These are phyloP conservation scores for Solea solea DNA, from an alignment of 2,113 vertebrate genomes.

Conservation along the genomic window DNA sequence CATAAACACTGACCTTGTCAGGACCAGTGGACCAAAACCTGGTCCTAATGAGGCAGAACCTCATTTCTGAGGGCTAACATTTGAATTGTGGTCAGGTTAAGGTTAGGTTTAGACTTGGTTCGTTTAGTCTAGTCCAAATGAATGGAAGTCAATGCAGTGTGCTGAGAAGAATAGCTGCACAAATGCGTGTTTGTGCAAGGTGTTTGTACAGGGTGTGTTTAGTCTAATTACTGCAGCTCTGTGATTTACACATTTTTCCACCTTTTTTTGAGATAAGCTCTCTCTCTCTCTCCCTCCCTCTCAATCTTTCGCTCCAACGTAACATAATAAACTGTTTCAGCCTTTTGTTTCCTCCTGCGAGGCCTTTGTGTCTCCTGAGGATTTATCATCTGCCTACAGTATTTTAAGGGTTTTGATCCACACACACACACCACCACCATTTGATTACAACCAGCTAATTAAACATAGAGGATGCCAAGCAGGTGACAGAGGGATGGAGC, in stretches of 20 bases:
- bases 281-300: slow-evolving; percentile 30
- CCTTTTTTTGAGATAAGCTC: slow-evolving; percentile 66
- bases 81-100: too few relatives aligned
- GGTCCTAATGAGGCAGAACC: too few relatives aligned
- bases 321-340: slow-evolving; percentile 67
- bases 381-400: slow-evolving; percentile 74
- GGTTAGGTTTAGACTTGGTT: too few relatives aligned
- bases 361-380: slow-evolving; percentile 69
- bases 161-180: too few relatives aligned
- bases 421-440: slow-evolving; percentile 28
- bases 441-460: slow-evolving; percentile 78
- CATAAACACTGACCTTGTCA: too few relatives aligned
- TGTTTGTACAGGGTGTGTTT: slow-evolving; percentile 49
- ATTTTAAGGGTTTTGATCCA: slow-evolving; percentile 72
- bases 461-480: slow-evolving; percentile 74
- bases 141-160: too few relatives aligned
- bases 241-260: slow-evolving; percentile 71
- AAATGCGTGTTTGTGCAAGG: slow-evolving; percentile 12
- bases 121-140: too few relatives aligned
- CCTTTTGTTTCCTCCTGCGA: slow-evolving; percentile 59
- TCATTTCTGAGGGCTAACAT: too few relatives aligned
- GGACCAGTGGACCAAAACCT: too few relatives aligned
- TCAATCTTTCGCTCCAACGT: slow-evolving; percentile 39
- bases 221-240: slow-evolving; percentile 71
- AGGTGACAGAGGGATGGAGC: slow-evolving; percentile 64